phyloP scores from a whole-genome alignment of 2,797 vertebrate species.

The Florisuga fusca region DNA sequence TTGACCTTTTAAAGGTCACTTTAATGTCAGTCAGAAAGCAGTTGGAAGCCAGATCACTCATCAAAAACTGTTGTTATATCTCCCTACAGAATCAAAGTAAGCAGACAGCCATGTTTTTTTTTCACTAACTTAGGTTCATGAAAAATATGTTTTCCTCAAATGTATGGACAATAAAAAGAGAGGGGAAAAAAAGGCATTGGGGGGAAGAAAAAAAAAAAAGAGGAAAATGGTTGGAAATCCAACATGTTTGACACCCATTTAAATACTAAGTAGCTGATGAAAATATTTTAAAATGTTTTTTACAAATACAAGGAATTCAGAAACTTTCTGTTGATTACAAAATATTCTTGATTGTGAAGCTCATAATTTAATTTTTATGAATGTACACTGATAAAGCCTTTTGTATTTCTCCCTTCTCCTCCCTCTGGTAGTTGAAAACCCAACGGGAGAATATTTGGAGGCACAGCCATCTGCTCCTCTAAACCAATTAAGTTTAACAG shows the following conservation, averaged over 20 bases:
- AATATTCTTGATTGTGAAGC: not conserved
- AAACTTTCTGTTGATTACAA: not conserved
- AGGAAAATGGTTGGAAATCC: not conserved
- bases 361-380: not conserved
- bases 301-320: not conserved
- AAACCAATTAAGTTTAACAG: not conserved
- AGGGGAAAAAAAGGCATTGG: too few species aligned
- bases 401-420: not conserved
- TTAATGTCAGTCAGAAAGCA: conserved; percentile 17
- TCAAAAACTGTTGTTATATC: not conserved
- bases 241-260: not conserved
- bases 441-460: not conserved
- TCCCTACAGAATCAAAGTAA: not conserved
- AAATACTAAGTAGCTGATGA: not conserved
- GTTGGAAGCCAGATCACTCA: not conserved
- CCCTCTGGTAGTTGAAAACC: not conserved
- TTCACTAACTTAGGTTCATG: not conserved
- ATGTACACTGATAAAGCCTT: not conserved
- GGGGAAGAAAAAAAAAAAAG: not conserved
- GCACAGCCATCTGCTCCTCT: not conserved
- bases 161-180: not conserved
- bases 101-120: not conserved
- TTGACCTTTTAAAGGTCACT: conserved; percentile 34
- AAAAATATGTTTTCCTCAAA: not conserved
- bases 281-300: not conserved